These are phyloP conservation scores for Antedon mediterranea DNA, from an alignment of 53 echinoderm and acorn worm genomes.

Conservation along the genomic window DNA sequence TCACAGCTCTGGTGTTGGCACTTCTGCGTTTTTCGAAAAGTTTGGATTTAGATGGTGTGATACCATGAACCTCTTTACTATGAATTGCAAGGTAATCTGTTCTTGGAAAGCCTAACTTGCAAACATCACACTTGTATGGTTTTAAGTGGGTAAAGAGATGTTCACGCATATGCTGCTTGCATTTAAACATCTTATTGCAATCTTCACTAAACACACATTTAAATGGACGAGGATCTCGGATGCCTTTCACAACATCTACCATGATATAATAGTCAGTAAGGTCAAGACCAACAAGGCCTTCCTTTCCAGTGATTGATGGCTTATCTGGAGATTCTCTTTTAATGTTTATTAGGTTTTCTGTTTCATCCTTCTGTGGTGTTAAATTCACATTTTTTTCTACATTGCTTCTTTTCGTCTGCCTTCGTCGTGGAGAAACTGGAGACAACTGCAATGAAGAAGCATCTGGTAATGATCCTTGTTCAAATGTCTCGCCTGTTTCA, in stretches of 20 bases:
- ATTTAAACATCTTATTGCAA: conserved; percentile 78
- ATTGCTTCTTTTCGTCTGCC: background rate
- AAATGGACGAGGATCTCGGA: conserved; percentile 35
- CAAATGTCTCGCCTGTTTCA: background rate
- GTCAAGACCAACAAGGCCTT: conserved; percentile 28
- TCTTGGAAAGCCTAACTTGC: conserved; percentile 65
- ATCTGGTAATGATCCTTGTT: background rate
- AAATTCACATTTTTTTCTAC: background rate
- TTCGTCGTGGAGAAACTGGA: background rate
- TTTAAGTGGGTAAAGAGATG: conserved; percentile 93
- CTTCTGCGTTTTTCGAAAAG: conserved; percentile 72
- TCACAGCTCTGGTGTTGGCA: conserved; percentile 81
- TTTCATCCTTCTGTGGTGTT: background rate
- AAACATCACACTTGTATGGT: conserved; percentile 82
- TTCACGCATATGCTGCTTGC: conserved; percentile 93
- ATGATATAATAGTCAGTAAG: conserved; percentile 45
- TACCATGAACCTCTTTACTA: conserved; percentile 78
- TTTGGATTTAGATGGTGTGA: conserved; percentile 59
- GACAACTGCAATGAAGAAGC: background rate
- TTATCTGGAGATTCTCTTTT: background rate
- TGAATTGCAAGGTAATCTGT: conserved; percentile 96
- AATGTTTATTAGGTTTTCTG: background rate
- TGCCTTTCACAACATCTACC: conserved; percentile 8
- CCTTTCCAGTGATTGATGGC: background rate
- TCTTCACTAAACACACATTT: conserved; percentile 40